These are phyloP conservation scores for Odontocerum albicorne DNA, from an alignment of 2,888 invertebrate genomes.

Conservation along the genomic window DNA sequence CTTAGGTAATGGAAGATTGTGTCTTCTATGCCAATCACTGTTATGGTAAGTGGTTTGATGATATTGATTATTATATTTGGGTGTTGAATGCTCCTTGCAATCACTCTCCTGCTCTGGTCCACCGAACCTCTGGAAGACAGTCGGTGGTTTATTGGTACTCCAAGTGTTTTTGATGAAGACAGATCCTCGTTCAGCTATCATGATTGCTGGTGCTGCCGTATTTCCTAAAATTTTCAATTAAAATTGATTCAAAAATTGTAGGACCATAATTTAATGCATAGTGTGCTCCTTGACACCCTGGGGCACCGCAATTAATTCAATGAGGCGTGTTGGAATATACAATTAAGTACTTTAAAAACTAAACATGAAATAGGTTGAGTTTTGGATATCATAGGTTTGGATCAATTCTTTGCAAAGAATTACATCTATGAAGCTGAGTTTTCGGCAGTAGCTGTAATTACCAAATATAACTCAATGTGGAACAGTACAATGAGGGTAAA, in stretches of 20 bases:
- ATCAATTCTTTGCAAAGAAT: too few relatives aligned
- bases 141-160: conserved; percentile 43
- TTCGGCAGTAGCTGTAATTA: too few relatives aligned
- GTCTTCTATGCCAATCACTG: conserved; percentile 34
- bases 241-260: neutral
- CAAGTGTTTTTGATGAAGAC: conserved; percentile 56
- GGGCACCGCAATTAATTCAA: too few relatives aligned
- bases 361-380: too few relatives aligned
- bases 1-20: conserved; percentile 19
- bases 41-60: conserved; percentile 40
- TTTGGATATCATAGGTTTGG: too few relatives aligned
- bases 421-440: too few relatives aligned
- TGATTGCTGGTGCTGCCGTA: conserved; percentile 60
- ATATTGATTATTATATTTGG: conserved; percentile 35
- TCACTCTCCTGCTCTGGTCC: conserved; percentile 38
- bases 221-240: conserved; percentile 45
- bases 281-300: too few relatives aligned
- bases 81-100: conserved; percentile 38
- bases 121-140: conserved; percentile 40
- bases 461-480: too few relatives aligned
- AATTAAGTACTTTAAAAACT: too few relatives aligned
- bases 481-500: too few relatives aligned
- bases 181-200: conserved; percentile 61
- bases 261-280: too few relatives aligned
- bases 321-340: too few relatives aligned